phyloP scores from a whole-genome alignment of 2,113 vertebrate species.

The Eretmochelys imbricata region DNA sequence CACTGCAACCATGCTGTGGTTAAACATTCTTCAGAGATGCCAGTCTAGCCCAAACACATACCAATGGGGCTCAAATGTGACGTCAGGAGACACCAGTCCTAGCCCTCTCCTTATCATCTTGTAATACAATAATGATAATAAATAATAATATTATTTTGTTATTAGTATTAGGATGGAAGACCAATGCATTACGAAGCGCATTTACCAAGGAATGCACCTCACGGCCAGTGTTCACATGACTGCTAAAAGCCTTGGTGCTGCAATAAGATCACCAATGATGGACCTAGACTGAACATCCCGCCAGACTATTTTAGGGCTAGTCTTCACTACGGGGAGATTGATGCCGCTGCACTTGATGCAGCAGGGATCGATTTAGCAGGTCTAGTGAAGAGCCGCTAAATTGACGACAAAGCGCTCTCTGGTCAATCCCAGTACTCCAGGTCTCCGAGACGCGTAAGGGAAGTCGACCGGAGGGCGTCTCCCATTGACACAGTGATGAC shows the following conservation, averaged over 20 bases:
- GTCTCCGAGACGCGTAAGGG: no score
- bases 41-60: background rate
- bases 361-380: no score
- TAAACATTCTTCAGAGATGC: background rate
- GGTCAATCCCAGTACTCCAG: no score
- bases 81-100: background rate
- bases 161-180: background rate
- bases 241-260: background rate
- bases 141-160: background rate
- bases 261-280: background rate
- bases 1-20: background rate
- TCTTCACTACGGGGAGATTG: no score
- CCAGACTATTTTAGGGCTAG: background rate
- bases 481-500: no score
- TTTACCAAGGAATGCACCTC: background rate
- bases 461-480: no score
- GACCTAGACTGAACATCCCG: background rate
- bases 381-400: no score
- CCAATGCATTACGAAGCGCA: background rate
- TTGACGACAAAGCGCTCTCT: no score
- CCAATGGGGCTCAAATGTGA: background rate
- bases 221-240: background rate
- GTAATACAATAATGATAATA: no score
- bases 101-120: no score
- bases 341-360: no score